phyloP scores from a whole-genome alignment of 2,888 invertebrate species.

The Polymixis flavicincta region DNA sequence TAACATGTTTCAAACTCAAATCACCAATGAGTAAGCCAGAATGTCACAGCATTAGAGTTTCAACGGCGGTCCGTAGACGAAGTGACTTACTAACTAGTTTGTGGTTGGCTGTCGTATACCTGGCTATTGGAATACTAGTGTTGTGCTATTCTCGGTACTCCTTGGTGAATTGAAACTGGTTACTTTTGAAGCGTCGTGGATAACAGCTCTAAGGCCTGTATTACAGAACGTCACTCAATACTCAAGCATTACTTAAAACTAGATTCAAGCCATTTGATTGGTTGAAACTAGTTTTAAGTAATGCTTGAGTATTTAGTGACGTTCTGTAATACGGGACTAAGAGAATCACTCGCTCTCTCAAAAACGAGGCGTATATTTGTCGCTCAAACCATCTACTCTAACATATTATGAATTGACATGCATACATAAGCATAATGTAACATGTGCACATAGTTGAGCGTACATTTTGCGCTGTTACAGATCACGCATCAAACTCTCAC shows the following conservation, averaged over 20 bases:
- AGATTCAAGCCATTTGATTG: no score
- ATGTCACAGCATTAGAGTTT: not conserved
- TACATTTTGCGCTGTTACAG: conserved; percentile 82
- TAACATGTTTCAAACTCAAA: not conserved
- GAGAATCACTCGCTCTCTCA: not conserved
- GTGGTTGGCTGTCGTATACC: not conserved
- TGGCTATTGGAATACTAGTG: not conserved
- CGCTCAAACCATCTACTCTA: not conserved
- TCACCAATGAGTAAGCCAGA: not conserved
- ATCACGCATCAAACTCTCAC: conserved; percentile 81
- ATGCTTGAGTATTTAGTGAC: no score
- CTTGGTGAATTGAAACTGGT: not conserved
- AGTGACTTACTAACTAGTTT: not conserved
- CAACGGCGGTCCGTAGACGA: no score
- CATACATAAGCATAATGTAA: conserved; percentile 17
- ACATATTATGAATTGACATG: not conserved
- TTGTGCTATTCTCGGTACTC: no score
- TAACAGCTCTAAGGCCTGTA: no score
- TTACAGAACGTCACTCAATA: no score
- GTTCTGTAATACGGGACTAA: no score
- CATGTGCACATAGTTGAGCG: conserved; percentile 58
- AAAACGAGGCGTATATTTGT: not conserved
- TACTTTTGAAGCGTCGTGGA: not conserved
- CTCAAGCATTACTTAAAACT: no score
- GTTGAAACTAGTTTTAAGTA: no score